Percentiles rank a stretch among this genome's conserved stretches.
phyloP scores from a whole-genome alignment of 1,140 invertebrate genomes.

The Drosophila erecta region DNA sequence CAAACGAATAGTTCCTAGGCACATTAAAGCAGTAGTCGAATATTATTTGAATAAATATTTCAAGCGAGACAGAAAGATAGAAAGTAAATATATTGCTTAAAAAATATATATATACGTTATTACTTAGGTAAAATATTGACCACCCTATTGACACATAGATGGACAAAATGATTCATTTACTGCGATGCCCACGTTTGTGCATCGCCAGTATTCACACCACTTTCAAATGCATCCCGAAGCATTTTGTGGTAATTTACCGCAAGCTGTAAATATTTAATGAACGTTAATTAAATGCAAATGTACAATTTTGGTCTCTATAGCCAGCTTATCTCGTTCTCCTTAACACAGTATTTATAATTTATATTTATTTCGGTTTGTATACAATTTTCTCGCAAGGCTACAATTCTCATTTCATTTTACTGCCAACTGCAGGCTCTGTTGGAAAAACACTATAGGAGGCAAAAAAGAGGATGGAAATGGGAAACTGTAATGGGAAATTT shows the following conservation, averaged over 20 bases:
- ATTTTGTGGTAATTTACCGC: constrained; percentile 67
- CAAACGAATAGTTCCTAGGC: too few relatives aligned
- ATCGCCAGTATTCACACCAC: constrained; percentile 9
- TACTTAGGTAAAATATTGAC: too few relatives aligned
- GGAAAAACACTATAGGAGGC: background rate
- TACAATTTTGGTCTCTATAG: constrained; percentile 7
- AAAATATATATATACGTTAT: too few relatives aligned
- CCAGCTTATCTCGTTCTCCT: constrained; percentile 22
- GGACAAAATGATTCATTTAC: constrained; percentile 5
- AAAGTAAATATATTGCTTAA: too few relatives aligned
- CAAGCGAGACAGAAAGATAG: background rate
- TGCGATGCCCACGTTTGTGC: constrained; percentile 1
- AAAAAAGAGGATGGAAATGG: constrained; percentile 3
- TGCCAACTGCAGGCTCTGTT: constrained; percentile 45
- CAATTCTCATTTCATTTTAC: constrained; percentile 77
- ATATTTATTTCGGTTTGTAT: constrained; percentile 11
- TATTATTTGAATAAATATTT: background rate
- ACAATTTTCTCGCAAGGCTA: constrained; percentile 14
- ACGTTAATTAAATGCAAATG: constrained; percentile 81
- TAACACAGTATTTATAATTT: constrained; percentile 22
- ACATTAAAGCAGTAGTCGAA: too few relatives aligned
- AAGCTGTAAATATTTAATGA: constrained; percentile 82
- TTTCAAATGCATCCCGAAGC: constrained; percentile 24
- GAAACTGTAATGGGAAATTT: constrained; percentile 44
- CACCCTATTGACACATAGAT: constrained; percentile 4